phyloP scores from a whole-genome alignment of 2,113 vertebrate genomes.

The Pipra filicauda region DNA sequence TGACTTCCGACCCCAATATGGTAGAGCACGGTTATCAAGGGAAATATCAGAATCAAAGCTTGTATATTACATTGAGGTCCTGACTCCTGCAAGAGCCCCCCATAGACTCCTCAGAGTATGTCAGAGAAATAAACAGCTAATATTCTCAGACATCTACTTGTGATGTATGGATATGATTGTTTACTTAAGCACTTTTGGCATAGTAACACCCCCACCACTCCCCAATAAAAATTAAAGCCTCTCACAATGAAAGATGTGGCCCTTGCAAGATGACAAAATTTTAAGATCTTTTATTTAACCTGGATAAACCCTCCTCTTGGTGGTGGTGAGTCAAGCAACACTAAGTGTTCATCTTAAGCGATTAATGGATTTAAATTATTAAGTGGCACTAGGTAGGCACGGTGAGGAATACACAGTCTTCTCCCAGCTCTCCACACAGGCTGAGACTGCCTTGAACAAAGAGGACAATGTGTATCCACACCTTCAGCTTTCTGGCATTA shows the following conservation, averaged over 20 bases:
- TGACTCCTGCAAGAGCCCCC: conserved; percentile 78
- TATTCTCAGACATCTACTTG: conserved; percentile 60
- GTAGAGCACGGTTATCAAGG: conserved; percentile 75
- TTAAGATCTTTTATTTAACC: neutral
- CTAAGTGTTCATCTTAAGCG: neutral
- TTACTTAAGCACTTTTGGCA: conserved; percentile 44
- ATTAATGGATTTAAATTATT: conserved; percentile 57
- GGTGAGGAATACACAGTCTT: neutral
- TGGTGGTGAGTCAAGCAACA: neutral
- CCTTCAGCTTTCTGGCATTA: neutral
- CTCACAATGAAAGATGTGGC: neutral
- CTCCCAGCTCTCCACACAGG: neutral
- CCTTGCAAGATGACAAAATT: neutral
- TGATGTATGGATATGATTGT: neutral
- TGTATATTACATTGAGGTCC: conserved; percentile 79
- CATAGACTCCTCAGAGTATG: conserved; percentile 67
- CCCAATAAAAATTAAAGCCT: neutral
- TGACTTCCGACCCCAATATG: conserved; percentile 81
- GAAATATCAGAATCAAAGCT: conserved; percentile 82
- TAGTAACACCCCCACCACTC: neutral
- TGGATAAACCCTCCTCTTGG: neutral
- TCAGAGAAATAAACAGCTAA: conserved; percentile 75
- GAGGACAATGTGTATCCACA: neutral
- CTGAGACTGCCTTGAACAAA: neutral
- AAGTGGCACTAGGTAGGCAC: neutral